Base-by-base conservation (phyloP, 2,888 invertebrate species). In the Hyalella azteca region DNA sequence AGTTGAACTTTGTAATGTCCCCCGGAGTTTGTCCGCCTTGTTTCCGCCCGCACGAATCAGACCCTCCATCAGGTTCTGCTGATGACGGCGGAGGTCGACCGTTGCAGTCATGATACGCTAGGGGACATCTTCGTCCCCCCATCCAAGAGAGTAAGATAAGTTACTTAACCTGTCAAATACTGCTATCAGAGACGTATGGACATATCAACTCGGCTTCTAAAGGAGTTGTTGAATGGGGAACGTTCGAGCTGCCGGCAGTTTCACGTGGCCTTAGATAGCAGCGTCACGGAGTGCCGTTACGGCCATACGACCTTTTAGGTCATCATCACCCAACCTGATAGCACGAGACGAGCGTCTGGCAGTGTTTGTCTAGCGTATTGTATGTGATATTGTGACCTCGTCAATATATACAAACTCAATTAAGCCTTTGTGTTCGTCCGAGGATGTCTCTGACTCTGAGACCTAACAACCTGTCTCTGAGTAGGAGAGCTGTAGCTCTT, bases 11-110 rank as follows among this genome's bases (percentile, higher is more conserved):
- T 66, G 66, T 66, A 19, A 66, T 66, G 66, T 66, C 36, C 66
- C 66, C 66, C 32, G 66, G 36, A 39, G 36, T 66, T 66, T 66
- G 66, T 36, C 19, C n/a, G 3, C 66, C 66, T 0, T 66, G 66
- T 36, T 66, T 36, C 29, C 66, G 66, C 26, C 66, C 66, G 15
- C 66, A 66, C 36, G 66, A 66, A 66, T 66, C 66, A 15, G 66
- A 66, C 29, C 66, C 66, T 66, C 66, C 66, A 22, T 66, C 66
- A 19, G 66, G 32, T 19, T 66, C 66, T 15, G 66, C 66, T 66
- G 66, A 66, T 36, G 66, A 66, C 66, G 66, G 66, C 19, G 66
- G 66, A 66, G 66, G 66, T 66, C 66, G 66, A 36, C 66, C 66
- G 66, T 36, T 29, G 32, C 66, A 66, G 32, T 66, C 66, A 66